Evolutionary conservation across 2,113 vertebrate genomes (phyloP).

Genomic region (Charina bottae): DNA sequence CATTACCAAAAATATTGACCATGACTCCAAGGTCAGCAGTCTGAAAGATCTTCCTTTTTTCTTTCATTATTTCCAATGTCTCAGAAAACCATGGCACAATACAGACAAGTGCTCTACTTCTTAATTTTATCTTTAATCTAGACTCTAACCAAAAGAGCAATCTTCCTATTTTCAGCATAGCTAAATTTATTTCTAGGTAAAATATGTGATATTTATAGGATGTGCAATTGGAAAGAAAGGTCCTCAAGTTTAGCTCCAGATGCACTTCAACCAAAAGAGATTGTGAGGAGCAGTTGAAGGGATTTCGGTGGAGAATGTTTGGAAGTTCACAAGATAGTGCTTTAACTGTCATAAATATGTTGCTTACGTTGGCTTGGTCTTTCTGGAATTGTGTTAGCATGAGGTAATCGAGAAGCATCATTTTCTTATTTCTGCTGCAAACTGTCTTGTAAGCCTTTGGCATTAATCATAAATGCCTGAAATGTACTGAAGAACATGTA

Average conservation of each 20-base stretch:
- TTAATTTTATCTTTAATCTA: not conserved
- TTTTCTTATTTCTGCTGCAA: not conserved
- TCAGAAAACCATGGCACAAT: not conserved
- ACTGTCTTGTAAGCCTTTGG: not conserved
- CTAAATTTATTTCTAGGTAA: not conserved
- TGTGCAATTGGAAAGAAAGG: not conserved
- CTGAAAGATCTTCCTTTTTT: too few species aligned
- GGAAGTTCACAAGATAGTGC: not conserved
- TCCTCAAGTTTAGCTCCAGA: not conserved
- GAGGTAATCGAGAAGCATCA: not conserved
- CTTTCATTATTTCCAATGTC: not conserved
- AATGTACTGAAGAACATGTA: not conserved
- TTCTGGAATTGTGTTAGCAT: not conserved
- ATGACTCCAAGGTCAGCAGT: too few species aligned
- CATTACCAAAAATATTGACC: too few species aligned
- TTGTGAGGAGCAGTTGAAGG: not conserved
- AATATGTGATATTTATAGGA: not conserved
- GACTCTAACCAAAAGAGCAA: not conserved
- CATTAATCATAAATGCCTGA: not conserved
- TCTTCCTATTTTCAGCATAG: not conserved
- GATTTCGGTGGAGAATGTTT: too few species aligned
- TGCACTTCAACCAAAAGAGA: not conserved
- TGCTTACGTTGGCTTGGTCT: not conserved
- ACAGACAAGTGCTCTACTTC: not conserved
- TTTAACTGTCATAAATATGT: not conserved